These are phyloP conservation scores for Puntigrus tetrazona DNA, from an alignment of 2,113 vertebrate genomes.

Conservation along the genomic window DNA sequence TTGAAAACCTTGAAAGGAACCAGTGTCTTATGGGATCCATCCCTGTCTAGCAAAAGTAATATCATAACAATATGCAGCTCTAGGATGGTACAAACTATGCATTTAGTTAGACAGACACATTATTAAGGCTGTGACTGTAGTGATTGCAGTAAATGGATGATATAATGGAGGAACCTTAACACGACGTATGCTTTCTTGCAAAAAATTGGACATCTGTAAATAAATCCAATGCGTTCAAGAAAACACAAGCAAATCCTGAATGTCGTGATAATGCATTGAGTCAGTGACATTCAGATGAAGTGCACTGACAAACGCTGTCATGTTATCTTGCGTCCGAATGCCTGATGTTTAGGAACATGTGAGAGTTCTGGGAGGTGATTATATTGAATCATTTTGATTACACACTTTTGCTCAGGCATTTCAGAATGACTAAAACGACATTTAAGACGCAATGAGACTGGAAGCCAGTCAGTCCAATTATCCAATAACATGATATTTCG, in stretches of 20 bases:
- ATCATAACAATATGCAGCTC: background rate
- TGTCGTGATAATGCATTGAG: no score
- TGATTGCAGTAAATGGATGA: background rate
- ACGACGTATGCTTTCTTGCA: background rate
- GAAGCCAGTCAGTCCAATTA: no score
- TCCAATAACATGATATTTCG: background rate
- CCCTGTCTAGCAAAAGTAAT: background rate
- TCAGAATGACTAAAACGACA: background rate
- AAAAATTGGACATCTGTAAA: background rate
- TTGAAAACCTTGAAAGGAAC: background rate
- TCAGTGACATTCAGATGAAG: no score
- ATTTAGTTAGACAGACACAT: background rate
- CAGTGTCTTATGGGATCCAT: background rate
- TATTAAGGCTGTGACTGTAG: background rate
- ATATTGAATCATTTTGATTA: background rate
- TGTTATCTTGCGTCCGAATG: background rate
- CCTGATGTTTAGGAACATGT: background rate
- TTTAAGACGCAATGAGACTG: background rate
- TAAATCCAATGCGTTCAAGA: background rate
- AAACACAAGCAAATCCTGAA: no score
- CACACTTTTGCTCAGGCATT: background rate
- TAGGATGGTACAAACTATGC: background rate
- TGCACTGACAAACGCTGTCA: background rate
- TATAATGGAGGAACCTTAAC: background rate
- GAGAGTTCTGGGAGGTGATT: background rate